Conservation (phyloP, 1,140 invertebrate genomes). For the Drosophila miranda region DNA sequence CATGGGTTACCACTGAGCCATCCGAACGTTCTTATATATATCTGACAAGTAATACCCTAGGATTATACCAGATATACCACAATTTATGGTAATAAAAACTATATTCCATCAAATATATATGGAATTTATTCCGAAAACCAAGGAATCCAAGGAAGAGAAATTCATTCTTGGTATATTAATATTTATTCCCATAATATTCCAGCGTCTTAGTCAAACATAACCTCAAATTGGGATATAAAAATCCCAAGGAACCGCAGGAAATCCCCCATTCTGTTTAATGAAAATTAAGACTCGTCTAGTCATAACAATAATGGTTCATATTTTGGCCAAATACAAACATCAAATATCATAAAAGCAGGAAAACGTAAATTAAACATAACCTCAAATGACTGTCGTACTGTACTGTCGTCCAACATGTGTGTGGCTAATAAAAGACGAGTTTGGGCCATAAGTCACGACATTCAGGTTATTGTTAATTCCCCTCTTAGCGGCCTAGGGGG, state of each 20-base stretch:
- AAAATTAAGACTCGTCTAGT: constrained; percentile 16
- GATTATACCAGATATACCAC: too few relatives aligned
- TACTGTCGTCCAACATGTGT: constrained; percentile 23
- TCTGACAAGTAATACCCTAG: too few relatives aligned
- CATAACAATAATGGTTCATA: constrained; percentile 39
- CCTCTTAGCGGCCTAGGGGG: constrained; percentile 10
- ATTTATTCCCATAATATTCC: too few relatives aligned
- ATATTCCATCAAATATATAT: too few relatives aligned
- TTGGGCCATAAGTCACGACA: constrained; percentile 29
- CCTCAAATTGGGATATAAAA: too few relatives aligned
- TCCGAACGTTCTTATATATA: too few relatives aligned
- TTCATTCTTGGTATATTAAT: too few relatives aligned
- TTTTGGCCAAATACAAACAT: constrained; percentile 4
- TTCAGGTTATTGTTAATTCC: constrained; percentile 37
- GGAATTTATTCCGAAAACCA: too few relatives aligned
- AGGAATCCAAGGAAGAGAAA: too few relatives aligned
- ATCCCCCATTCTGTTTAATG: constrained; percentile 8
- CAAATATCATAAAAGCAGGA: constrained; percentile 6
- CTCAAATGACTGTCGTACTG: constrained; percentile 32
- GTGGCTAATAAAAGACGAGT: constrained; percentile 35
- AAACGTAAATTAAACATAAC: constrained; percentile 43
- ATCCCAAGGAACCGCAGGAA: background rate
- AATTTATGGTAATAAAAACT: too few relatives aligned
- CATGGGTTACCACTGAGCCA: too few relatives aligned
- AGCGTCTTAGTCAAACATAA: too few relatives aligned